Base-by-base conservation (phyloP, 2,888 invertebrate genomes). In the Marasmarcha lunaedactyla region DNA sequence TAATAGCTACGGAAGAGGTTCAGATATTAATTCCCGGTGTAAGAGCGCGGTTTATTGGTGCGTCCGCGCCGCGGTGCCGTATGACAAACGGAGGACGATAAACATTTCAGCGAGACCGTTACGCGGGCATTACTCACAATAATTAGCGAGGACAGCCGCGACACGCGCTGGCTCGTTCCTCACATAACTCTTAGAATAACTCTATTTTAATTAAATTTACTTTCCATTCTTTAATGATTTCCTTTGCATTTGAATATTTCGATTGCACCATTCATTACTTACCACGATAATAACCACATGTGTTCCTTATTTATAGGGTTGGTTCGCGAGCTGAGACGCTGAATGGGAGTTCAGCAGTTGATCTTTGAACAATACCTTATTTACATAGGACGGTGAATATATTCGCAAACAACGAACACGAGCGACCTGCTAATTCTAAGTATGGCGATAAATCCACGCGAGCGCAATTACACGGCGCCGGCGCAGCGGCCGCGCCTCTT, bases 31-130 rank as follows among this genome's bases (percentile, higher is more conserved):
- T 30, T 4, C n/a, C 4, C 11, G 30, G 4, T 30, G 20, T 20
- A 30, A 10, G n/a, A 2, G 30, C n/a, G 11, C 9, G 11, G 9
- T 30, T 30, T 30, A 30, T 30, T 11, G 30, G 30, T 30, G 30
- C 30, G 30, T 30, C 30, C n/a, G 30, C 30, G 11, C 30, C 4
- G 30, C 20, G 10, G 30, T n/a, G 30, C 30, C 3, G 30, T 30
- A 30, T 30, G 46, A 46, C 47, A 47, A 40, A 58, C 48, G 51
- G 48, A 39, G 41, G 38, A 37, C 56, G 52, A 54, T 70, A 68
- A 69, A 69, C 59, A 63, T 54, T 54, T 65, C 67, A 56, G 47
- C 44, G 40, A 45, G 44, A 46, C 59, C 58, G 60, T 63, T 61
- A 60, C 52, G 42, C 49, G 47, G 44, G 50, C 54, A 55, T 68